phyloP scores from a whole-genome alignment of 2,888 invertebrate genomes.

The Macrosoma leucophasiata region DNA sequence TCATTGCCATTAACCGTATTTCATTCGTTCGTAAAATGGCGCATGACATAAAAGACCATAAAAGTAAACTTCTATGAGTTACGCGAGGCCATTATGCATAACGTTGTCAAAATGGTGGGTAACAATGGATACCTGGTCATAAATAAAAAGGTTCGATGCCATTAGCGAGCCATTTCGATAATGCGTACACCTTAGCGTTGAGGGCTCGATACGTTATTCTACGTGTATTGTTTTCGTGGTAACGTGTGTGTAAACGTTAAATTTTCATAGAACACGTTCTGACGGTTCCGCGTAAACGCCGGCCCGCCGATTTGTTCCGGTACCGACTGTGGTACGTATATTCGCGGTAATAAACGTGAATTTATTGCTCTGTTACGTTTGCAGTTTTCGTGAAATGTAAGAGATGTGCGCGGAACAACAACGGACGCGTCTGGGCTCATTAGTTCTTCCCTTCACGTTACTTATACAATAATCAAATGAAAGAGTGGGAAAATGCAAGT shows the following conservation, averaged over 20 bases:
- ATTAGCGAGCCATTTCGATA: conserved; percentile 55
- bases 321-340: conserved; percentile 57
- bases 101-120: conserved; percentile 36
- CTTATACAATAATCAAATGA: no score
- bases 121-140: conserved; percentile 41
- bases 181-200: conserved; percentile 49
- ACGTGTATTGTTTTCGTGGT: conserved; percentile 46
- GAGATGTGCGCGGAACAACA: conserved; percentile 49
- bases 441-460: no score
- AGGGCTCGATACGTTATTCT: no score
- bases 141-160: conserved; percentile 55
- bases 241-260: conserved; percentile 52
- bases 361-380: conserved; percentile 69
- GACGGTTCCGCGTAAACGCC: conserved; percentile 47
- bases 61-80: conserved; percentile 32
- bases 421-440: conserved; percentile 59
- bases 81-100: conserved; percentile 35
- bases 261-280: conserved; percentile 55
- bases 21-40: conserved; percentile 18
- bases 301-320: conserved; percentile 59
- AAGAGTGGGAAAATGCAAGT: no score
- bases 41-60: conserved; percentile 36
- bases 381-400: conserved; percentile 69
- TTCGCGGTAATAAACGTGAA: conserved; percentile 70
- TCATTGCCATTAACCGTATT: no score